Conservation (phyloP, 2,113 vertebrate species). For the Oreochromis spilurus region DNA sequence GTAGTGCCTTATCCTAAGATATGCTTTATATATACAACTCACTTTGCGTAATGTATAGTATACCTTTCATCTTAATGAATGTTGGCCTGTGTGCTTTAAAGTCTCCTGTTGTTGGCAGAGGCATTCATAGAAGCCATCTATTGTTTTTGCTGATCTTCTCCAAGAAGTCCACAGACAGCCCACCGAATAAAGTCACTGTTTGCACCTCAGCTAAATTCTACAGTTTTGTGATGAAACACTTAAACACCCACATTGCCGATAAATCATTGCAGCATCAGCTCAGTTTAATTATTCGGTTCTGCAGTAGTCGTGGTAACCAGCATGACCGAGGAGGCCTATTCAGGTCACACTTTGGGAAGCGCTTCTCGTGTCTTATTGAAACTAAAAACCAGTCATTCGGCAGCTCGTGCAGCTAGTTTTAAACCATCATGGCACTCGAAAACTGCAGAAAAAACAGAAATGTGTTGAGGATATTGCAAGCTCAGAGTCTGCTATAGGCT, state of each 20-base stretch:
- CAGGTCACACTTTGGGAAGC: neutral
- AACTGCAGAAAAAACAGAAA: neutral
- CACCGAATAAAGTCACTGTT: neutral
- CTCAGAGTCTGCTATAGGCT: neutral
- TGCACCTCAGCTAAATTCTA: neutral
- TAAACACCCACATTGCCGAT: neutral
- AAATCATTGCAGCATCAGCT: neutral
- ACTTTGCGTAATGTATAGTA: neutral
- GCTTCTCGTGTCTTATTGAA: neutral
- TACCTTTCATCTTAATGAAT: too few species aligned
- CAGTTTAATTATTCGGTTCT: neutral
- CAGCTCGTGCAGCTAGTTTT: neutral
- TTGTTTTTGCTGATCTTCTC: neutral
- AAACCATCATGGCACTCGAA: neutral
- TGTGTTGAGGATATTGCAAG: neutral
- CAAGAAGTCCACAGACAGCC: neutral
- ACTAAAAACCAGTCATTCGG: neutral
- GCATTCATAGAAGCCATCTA: neutral
- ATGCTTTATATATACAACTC: neutral
- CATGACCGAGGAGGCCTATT: neutral
- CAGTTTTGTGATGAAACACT: neutral
- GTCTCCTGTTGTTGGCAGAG: too few species aligned
- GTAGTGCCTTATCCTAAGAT: neutral
- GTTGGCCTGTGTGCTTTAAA: too few species aligned
- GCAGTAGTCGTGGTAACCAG: neutral